These are phyloP conservation scores for Rhagonycha lutea DNA, from an alignment of 2,888 invertebrate genomes.

Conservation along the genomic window DNA sequence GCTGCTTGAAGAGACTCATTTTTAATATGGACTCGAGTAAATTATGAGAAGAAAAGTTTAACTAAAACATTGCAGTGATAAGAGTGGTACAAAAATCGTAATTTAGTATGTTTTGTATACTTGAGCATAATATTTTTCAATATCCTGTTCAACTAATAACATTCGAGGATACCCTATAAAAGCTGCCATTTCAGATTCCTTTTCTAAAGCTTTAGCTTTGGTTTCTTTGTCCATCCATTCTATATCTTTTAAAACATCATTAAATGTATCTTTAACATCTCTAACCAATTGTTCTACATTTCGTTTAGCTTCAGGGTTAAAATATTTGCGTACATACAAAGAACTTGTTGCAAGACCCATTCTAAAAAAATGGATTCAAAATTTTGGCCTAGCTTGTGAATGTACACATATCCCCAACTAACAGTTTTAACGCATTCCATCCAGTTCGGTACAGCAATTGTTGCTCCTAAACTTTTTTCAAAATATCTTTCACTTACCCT, in stretches of 20 bases:
- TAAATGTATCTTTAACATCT: slow-evolving; percentile 81
- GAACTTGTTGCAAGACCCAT: slow-evolving; percentile 73
- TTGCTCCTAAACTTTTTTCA: not conserved
- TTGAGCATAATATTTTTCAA: slow-evolving; percentile 70
- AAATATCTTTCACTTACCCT: slow-evolving; percentile 8
- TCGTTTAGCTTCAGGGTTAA: slow-evolving; percentile 80
- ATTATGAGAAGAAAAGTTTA: slow-evolving; percentile 49
- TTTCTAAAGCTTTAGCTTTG: slow-evolving; percentile 5
- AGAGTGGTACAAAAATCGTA: slow-evolving; percentile 28
- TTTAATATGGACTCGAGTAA: not conserved
- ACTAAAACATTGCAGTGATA: slow-evolving; percentile 36
- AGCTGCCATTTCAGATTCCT: slow-evolving; percentile 64
- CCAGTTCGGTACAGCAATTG: slow-evolving; percentile 6
- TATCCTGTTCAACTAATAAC: slow-evolving; percentile 57
- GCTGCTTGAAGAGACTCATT: too few relatives aligned
- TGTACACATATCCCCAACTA: not conserved
- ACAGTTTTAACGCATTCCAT: slow-evolving; percentile 10
- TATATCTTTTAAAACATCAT: slow-evolving; percentile 75
- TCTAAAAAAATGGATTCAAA: slow-evolving; percentile 56
- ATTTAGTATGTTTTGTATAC: slow-evolving; percentile 53
- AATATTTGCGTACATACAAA: slow-evolving; percentile 79
- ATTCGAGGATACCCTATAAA: slow-evolving; percentile 59
- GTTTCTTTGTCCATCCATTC: slow-evolving; percentile 89
- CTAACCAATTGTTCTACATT: slow-evolving; percentile 86
- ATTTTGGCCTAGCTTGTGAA: not conserved